Base-by-base conservation (phyloP, 1,140 invertebrate species). In the Samia ricini region DNA sequence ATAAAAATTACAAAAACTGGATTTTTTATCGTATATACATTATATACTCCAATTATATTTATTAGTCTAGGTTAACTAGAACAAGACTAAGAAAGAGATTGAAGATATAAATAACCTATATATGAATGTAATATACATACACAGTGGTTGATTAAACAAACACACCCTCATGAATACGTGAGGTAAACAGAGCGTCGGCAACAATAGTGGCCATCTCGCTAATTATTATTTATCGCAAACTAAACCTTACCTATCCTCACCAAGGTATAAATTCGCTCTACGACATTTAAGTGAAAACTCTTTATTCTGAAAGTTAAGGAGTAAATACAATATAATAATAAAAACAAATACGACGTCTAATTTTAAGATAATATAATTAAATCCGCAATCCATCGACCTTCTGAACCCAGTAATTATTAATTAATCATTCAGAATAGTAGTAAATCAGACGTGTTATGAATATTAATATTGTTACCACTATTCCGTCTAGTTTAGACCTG, bases 391-490 rank as follows among this genome's bases (percentile, higher is more conserved):
- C n/a, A n/a, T n/a, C n/a, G n/a, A n/a, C n/a, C 19, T 20, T 18
- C 10, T 20, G 19, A 8, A 51, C 19, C 49, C 10, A 51, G n/a
- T 51, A 18, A 51, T 18, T n/a, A 20, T 51, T 8, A 51, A 51
- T 10, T 51, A 8, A 51, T 20, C 5, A 21, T 21, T 20, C 26
- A 51, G 15, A 56, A 29, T 23, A 54, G 15, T 49, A 18, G 24
- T 63, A 59, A 63, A 63, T 63, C 56, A 56, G 55, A 36, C 60
- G 64, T 63, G 20, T 57, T 60, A 65, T 66, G 68, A 69, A 69
- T 69, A 69, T 69, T 69, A 61, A 66, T 69, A 55, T 56, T 48
- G 61, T 68, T 68, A 60, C 60, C 33, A 54, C 55, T 63, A 58
- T 22, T 57, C 42, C 56, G 50, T 36, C 54, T 29, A 64, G 63